phyloP scores from a whole-genome alignment of 92 coral and sea anemone species.

The Desmophyllum pertusum region DNA sequence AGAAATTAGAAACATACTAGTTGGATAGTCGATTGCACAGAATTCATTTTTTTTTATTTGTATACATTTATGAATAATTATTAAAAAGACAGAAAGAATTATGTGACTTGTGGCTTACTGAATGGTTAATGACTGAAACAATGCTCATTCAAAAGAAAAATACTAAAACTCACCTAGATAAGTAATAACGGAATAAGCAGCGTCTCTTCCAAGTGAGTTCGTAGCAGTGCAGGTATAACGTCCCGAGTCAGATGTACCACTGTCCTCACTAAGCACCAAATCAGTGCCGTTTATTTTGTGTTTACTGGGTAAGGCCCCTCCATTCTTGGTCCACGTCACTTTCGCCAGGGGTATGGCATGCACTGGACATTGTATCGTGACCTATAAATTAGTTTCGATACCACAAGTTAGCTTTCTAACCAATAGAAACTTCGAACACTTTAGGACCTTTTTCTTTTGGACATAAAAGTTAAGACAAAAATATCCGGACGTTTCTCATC shows the following conservation, averaged over 20 bases:
- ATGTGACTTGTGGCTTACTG: not conserved
- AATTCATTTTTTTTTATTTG: too few species aligned
- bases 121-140: not conserved
- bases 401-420: not conserved
- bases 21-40: too few species aligned
- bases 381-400: not conserved
- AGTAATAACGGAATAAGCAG: constrained; percentile 52
- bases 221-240: constrained; percentile 66
- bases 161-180: constrained; percentile 54
- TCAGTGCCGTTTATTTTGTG: constrained; percentile 48
- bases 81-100: too few species aligned
- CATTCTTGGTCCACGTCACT: constrained; percentile 68
- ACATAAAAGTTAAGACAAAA: too few species aligned
- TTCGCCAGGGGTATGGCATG: constrained; percentile 72
- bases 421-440: not conserved
- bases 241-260: constrained; percentile 52
- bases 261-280: constrained; percentile 46
- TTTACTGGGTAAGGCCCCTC: constrained; percentile 36
- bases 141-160: not conserved
- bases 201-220: constrained; percentile 61
- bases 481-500: too few species aligned
- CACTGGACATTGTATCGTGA: constrained; percentile 72
- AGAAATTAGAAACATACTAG: too few species aligned
- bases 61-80: too few species aligned
- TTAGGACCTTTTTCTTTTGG: too few species aligned